These are phyloP conservation scores for Paedocypris micromegethes DNA, from an alignment of 2,797 vertebrate genomes.

Conservation along the genomic window DNA sequence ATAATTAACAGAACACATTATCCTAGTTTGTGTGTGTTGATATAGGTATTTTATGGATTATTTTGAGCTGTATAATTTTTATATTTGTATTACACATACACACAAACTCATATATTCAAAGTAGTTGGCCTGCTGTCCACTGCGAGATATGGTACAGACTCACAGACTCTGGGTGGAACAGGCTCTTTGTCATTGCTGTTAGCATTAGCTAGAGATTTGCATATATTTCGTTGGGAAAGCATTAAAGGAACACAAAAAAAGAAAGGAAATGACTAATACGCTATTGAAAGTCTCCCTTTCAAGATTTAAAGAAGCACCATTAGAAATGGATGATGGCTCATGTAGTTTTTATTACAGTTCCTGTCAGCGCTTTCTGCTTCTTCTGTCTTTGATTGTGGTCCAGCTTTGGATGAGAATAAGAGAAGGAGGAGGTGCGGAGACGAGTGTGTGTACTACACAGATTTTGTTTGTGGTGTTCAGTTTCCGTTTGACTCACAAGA, in stretches of 20 bases:
- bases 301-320: conserved; percentile 73
- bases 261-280: conserved; percentile 66
- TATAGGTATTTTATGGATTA: no score
- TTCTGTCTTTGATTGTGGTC: conserved; percentile 66
- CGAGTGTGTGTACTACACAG: conserved; percentile 46
- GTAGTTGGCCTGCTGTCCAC: conserved; percentile 54
- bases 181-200: conserved; percentile 71
- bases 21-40: no score
- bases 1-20: no score
- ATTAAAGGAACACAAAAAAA: conserved; percentile 71
- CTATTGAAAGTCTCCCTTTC: conserved; percentile 72
- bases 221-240: conserved; percentile 74
- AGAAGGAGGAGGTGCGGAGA: conserved; percentile 38
- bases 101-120: not conserved
- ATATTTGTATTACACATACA: conserved; percentile 32
- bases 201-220: conserved; percentile 77
- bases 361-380: conserved; percentile 32
- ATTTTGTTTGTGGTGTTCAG: conserved; percentile 38
- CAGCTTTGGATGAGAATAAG: conserved; percentile 55
- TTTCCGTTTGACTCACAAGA: conserved; percentile 7
- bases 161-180: conserved; percentile 57
- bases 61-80: no score
- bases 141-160: conserved; percentile 51
- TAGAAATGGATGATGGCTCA: conserved; percentile 73
- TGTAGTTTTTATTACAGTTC: conserved; percentile 69